Conservation (phyloP, 2,113 vertebrate species). For the Grus americana region DNA sequence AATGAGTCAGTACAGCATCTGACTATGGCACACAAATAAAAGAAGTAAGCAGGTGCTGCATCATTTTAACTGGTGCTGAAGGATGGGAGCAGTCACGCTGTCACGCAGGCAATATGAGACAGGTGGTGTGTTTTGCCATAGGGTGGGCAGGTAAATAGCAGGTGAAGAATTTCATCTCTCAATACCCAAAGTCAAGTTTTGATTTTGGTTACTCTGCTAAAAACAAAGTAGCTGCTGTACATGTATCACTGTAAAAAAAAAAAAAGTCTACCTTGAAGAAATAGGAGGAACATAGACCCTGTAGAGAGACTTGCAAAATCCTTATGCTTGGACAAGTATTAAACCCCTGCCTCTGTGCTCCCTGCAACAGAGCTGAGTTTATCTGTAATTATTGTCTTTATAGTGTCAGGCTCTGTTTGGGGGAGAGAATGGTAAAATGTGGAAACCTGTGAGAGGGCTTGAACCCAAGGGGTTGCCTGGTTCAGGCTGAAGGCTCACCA, state of each 20-base stretch:
- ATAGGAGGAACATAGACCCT: not conserved
- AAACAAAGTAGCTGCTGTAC: not conserved
- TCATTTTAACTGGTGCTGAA: not conserved
- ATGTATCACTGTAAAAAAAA: not conserved
- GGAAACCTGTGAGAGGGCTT: not conserved
- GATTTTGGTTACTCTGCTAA: not conserved
- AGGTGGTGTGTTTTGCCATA: not conserved
- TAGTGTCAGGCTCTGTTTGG: not conserved
- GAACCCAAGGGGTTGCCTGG: not conserved
- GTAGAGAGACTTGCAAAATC: not conserved
- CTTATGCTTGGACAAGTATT: not conserved
- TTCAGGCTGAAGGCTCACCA: not conserved
- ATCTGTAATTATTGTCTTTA: not conserved
- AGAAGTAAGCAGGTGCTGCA: not conserved
- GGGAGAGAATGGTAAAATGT: not conserved
- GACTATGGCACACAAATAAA: not conserved
- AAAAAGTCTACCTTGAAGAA: not conserved
- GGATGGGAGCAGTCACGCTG: not conserved
- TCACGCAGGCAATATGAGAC: not conserved
- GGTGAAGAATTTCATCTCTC: not conserved
- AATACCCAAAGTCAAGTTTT: not conserved
- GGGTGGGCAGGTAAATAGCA: not conserved
- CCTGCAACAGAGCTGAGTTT: not conserved
- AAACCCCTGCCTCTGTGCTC: not conserved
- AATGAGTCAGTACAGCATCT: not conserved